Percentiles rank a stretch among this genome's conserved stretches.
phyloP scores from a whole-genome alignment of 2,113 vertebrate species.

The Phalacrocorax pelagicus region DNA sequence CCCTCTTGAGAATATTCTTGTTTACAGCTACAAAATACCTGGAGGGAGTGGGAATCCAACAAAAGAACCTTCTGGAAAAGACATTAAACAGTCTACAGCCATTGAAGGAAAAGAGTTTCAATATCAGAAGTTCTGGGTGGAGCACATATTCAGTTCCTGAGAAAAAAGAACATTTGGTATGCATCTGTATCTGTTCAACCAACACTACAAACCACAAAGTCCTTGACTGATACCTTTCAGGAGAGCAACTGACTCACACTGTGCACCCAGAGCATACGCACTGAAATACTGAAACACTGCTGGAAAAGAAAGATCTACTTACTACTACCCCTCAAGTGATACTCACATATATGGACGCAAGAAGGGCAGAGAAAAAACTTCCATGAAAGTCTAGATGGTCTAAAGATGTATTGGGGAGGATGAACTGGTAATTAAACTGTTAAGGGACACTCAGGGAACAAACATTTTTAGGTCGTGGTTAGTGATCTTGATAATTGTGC shows the following conservation, averaged over 20 bases:
- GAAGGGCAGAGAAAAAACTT: not conserved
- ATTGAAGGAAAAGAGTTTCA: not conserved
- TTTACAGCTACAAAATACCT: not conserved
- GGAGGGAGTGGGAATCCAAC: no score
- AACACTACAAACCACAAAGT: not conserved
- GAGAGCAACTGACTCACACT: not conserved
- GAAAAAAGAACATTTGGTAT: not conserved
- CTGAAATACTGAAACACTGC: not conserved
- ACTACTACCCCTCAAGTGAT: not conserved
- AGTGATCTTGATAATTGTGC: not conserved
- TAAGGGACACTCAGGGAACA: not conserved
- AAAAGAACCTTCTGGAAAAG: not conserved
- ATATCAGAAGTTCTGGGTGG: not conserved
- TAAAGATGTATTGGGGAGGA: not conserved
- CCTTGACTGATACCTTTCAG: not conserved
- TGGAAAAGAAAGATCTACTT: not conserved
- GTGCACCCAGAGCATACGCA: not conserved
- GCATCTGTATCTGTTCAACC: not conserved
- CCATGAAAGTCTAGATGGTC: not conserved
- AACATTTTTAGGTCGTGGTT: not conserved
- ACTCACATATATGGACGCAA: not conserved
- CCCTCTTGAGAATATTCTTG: not conserved
- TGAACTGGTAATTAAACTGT: not conserved
- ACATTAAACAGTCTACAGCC: not conserved
- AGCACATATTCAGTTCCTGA: not conserved